Evolutionary conservation across 2,888 invertebrate genomes (phyloP).

Genomic region (Dryocosmus kuriphilus): DNA sequence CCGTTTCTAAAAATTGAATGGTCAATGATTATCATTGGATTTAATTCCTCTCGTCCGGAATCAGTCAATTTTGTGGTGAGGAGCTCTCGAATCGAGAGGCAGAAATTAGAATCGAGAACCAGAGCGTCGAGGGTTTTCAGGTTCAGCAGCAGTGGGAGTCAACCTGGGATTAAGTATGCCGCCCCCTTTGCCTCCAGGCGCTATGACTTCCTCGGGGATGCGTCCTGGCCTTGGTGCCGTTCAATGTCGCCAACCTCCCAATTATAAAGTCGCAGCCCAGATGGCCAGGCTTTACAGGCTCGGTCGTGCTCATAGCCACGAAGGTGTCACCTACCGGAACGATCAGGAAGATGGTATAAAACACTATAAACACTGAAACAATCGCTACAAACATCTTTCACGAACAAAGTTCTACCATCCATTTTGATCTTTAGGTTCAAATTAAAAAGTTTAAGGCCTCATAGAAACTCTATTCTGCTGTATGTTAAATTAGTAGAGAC

Average conservation of each 20-base stretch:
- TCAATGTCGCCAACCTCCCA: constrained; percentile 85
- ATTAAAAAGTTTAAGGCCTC: not conserved
- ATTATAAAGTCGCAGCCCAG: constrained; percentile 91
- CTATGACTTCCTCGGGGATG: constrained; percentile 58
- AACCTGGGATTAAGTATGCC: constrained; percentile 69
- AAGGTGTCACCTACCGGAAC: constrained; percentile 88
- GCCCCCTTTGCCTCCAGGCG: constrained; percentile 64
- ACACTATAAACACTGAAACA: constrained; percentile 22
- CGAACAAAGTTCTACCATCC: not conserved
- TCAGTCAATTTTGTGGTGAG: constrained; percentile 6
- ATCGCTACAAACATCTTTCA: constrained; percentile 6
- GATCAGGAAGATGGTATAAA: constrained; percentile 83
- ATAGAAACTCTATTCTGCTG: not conserved
- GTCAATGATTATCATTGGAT: too few species aligned
- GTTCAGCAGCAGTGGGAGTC: constrained; percentile 69
- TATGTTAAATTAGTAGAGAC: not conserved
- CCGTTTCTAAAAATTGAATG: too few species aligned
- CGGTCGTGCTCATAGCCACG: constrained; percentile 91
- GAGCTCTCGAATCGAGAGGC: not conserved
- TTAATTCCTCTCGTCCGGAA: constrained; percentile 1
- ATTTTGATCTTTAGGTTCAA: not conserved
- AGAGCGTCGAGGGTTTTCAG: constrained; percentile 76
- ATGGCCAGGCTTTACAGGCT: constrained; percentile 90
- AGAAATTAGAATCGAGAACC: constrained; percentile 63
- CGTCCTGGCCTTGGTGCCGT: constrained; percentile 63